These are phyloP conservation scores for Euwallacea similis DNA, from an alignment of 1,140 invertebrate genomes.

Conservation along the genomic window DNA sequence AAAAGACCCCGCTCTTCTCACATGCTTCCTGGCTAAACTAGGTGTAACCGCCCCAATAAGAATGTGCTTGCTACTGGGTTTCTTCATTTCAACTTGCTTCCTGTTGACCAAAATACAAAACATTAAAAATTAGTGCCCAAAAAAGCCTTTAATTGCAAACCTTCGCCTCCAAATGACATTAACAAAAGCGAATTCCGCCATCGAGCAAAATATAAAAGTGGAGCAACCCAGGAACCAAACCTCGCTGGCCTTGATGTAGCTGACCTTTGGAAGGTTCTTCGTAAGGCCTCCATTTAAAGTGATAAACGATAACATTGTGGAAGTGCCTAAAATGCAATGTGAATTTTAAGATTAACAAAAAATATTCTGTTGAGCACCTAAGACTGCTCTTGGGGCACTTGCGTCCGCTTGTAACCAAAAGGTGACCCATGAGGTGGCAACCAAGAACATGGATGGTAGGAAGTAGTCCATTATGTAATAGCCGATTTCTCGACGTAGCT, in stretches of 20 bases:
- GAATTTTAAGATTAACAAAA: not conserved
- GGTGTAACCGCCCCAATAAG: slow-evolving; percentile 80
- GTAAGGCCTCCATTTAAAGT: slow-evolving; percentile 80
- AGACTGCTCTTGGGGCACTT: slow-evolving; percentile 75
- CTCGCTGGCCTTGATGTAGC: slow-evolving; percentile 88
- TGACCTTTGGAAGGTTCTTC: slow-evolving; percentile 83
- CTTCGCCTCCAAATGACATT: slow-evolving; percentile 85
- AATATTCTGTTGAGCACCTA: slow-evolving; percentile 56
- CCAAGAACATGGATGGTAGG: slow-evolving; percentile 84
- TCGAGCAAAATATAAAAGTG: slow-evolving; percentile 80
- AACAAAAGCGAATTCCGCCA: slow-evolving; percentile 88
- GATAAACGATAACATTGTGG: slow-evolving; percentile 84
- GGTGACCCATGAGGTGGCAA: slow-evolving; percentile 87
- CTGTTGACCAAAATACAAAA: slow-evolving; percentile 53
- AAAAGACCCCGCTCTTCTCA: slow-evolving; percentile 61
- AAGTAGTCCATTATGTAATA: slow-evolving; percentile 91
- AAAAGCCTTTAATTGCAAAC: slow-evolving; percentile 52
- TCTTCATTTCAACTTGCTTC: slow-evolving; percentile 79
- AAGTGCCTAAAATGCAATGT: slow-evolving; percentile 63
- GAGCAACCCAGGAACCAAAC: slow-evolving; percentile 88
- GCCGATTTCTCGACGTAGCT: slow-evolving; percentile 77
- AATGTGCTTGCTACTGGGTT: slow-evolving; percentile 81
- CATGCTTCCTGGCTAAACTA: slow-evolving; percentile 65
- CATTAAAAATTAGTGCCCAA: not conserved
- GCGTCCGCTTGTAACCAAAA: slow-evolving; percentile 89